These are phyloP conservation scores for Argya squamiceps DNA, from an alignment of 2,797 vertebrate species.

Conservation along the genomic window DNA sequence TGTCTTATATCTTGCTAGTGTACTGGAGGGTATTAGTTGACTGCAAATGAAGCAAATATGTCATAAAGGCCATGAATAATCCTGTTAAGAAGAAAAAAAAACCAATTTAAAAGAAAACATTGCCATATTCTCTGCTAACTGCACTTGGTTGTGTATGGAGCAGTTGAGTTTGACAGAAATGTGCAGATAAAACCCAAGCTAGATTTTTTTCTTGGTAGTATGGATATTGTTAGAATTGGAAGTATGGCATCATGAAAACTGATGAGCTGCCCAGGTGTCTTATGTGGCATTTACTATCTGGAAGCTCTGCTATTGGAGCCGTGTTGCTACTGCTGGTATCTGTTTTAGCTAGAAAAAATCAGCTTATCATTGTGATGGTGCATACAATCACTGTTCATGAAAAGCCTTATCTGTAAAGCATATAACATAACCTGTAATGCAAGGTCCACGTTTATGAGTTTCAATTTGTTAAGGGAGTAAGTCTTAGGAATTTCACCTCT, in stretches of 20 bases:
- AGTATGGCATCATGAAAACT: not conserved
- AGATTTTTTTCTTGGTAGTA: not conserved
- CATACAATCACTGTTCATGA: not conserved
- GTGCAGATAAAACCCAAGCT: not conserved
- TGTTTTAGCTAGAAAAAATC: not conserved
- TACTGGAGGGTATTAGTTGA: not conserved
- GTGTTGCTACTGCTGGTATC: not conserved
- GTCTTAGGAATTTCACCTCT: not conserved
- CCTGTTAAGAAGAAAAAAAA: not conserved
- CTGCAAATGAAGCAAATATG: not conserved
- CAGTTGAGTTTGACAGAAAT: not conserved
- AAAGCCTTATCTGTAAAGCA: not conserved
- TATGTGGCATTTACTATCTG: not conserved
- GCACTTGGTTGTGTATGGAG: not conserved
- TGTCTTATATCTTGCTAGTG: not conserved
- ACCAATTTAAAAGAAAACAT: not conserved
- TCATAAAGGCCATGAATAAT: not conserved
- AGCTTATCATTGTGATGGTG: not conserved
- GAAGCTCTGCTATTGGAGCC: not conserved
- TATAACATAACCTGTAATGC: not conserved
- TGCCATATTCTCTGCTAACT: not conserved
- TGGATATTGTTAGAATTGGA: not conserved
- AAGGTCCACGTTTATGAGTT: not conserved
- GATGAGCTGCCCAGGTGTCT: not conserved
- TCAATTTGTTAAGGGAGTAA: not conserved